Conservation (phyloP, 2,888 invertebrate species). For the Thymelicus sylvestris region DNA sequence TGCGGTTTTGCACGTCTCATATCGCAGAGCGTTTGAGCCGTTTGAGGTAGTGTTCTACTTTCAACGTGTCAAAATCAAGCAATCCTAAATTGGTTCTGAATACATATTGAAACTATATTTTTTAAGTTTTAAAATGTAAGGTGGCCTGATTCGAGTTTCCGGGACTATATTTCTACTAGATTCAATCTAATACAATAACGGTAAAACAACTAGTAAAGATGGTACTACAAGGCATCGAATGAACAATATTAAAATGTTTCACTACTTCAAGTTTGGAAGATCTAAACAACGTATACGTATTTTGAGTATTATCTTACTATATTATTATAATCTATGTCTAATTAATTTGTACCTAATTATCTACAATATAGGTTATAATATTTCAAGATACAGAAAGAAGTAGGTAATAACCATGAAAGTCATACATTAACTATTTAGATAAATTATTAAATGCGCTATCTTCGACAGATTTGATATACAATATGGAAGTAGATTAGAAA, state of each 20-base stretch:
- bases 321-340: conserved; percentile 20
- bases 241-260: conserved; percentile 2
- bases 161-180: conserved; percentile 4
- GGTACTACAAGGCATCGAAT: conserved; percentile 23
- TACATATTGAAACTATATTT: no score
- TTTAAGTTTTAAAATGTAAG: no score
- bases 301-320: conserved; percentile 6
- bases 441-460: conserved; percentile 16
- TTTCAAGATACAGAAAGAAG: not conserved
- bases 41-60: no score
- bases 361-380: conserved; percentile 16
- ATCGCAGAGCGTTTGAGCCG: no score
- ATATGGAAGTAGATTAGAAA: conserved; percentile 11
- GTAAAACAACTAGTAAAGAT: not conserved
- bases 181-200: conserved; percentile 21
- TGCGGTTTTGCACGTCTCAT: no score
- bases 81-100: no score
- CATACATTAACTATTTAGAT: conserved; percentile 5
- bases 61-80: no score
- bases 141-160: no score
- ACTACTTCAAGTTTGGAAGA: not conserved
- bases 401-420: not conserved
- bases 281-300: conserved; percentile 14
- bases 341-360: conserved; percentile 7
- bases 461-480: conserved; percentile 5